Evolutionary conservation across 2,888 invertebrate genomes (phyloP).

Genomic region (Tetranychus piercei): DNA sequence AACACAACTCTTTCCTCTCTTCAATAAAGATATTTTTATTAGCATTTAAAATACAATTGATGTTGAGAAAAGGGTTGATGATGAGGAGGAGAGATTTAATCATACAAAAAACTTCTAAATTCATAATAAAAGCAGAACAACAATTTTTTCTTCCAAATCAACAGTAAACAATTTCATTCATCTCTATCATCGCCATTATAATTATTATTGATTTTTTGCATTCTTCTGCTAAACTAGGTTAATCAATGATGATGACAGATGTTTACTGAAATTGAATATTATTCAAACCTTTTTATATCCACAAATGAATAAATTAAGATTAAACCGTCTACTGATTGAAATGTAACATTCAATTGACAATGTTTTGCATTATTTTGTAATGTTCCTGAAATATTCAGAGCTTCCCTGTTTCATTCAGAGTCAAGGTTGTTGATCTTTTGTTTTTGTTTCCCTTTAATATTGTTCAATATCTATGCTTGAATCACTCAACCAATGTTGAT

Average conservation of each 20-base stretch:
- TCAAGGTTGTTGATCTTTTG: no score
- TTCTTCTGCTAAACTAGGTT: not conserved
- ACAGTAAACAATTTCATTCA: not conserved
- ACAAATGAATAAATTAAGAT: not conserved
- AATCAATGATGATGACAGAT: not conserved
- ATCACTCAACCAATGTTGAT: no score
- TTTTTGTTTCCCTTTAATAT: no score
- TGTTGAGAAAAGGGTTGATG: no score
- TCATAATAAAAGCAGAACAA: not conserved
- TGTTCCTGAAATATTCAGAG: not conserved
- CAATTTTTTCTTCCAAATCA: not conserved
- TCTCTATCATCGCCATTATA: not conserved
- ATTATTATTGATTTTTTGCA: not conserved
- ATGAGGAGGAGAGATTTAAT: no score
- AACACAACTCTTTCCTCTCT: no score
- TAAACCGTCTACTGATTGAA: not conserved
- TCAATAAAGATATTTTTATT: no score
- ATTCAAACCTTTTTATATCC: not conserved
- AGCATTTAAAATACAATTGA: no score
- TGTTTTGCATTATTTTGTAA: no score
- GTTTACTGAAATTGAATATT: not conserved
- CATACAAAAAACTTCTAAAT: no score
- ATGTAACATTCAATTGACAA: not conserved
- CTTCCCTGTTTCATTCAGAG: not conserved
- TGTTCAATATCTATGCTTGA: no score